A percentile compares a stretch with the other conserved stretches of the same genome.
These are phyloP conservation scores for Coranthus polyacanthus DNA, from an alignment of 2,797 vertebrate species.

Conservation along the genomic window DNA sequence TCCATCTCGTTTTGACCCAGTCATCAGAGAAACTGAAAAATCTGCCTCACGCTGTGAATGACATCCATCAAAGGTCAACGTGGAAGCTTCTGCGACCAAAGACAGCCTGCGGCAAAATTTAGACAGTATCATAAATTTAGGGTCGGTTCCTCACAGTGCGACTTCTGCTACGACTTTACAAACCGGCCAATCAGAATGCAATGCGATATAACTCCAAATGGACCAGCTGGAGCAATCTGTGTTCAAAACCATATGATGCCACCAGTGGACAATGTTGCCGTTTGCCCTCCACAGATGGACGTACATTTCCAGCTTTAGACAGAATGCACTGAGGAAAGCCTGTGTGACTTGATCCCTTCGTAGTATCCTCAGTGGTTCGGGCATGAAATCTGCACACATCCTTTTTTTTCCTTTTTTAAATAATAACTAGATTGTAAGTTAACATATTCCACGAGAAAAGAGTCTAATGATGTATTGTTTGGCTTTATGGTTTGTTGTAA, in stretches of 20 bases:
- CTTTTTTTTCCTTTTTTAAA: neutral
- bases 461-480: constrained; percentile 54
- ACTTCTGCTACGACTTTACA: no score
- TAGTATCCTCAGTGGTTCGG: no score
- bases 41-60: no score
- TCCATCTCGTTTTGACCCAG: neutral
- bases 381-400: constrained; percentile 7
- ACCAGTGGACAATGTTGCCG: neutral
- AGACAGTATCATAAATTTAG: no score
- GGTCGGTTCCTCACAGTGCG: no score
- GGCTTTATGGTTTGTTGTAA: constrained; percentile 47
- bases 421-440: neutral
- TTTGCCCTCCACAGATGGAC: constrained; percentile 7
- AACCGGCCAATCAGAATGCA: no score
- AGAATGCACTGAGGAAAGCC: neutral
- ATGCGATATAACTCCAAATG: no score
- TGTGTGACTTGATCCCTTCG: no score
- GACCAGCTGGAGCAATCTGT: neutral
- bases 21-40: no score
- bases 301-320: constrained; percentile 9
- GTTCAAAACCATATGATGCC: constrained; percentile 25
- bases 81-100: no score
- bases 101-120: no score
- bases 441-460: constrained; percentile 27
- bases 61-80: no score